phyloP scores from a whole-genome alignment of 1,140 invertebrate species.

The Meloidogyne exigua region DNA sequence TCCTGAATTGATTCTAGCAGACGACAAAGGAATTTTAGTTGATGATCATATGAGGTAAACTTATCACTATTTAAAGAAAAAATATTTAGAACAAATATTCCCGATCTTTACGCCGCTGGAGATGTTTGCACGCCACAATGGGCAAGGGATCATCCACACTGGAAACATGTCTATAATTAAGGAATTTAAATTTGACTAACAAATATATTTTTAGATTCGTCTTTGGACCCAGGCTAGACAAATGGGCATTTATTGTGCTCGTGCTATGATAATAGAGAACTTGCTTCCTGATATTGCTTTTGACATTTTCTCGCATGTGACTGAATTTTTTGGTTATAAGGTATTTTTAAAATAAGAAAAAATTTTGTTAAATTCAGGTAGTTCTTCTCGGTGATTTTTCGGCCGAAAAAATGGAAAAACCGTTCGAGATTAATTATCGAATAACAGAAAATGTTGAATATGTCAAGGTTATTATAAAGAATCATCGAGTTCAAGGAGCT shows the following conservation, averaged over 20 bases:
- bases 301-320: constrained; percentile 93
- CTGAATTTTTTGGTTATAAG: constrained; percentile 89
- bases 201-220: constrained; percentile 72
- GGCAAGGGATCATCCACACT: constrained; percentile 74
- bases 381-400: constrained; percentile 49
- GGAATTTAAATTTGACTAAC: neutral
- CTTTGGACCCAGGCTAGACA: constrained; percentile 95
- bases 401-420: constrained; percentile 21
- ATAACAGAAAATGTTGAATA: constrained; percentile 40
- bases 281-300: constrained; percentile 83
- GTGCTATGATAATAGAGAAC: constrained; percentile 74
- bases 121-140: constrained; percentile 83
- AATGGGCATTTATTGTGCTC: constrained; percentile 90
- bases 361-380: constrained; percentile 28
- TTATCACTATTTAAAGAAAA: neutral
- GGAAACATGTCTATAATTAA: constrained; percentile 72
- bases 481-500: constrained; percentile 84
- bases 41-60: constrained; percentile 74
- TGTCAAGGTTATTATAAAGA: constrained; percentile 71
- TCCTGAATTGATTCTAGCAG: constrained; percentile 64
- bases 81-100: constrained; percentile 71
- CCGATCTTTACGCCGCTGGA: constrained; percentile 85
- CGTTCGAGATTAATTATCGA: constrained; percentile 40
- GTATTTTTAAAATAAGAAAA: constrained; percentile 66
- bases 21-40: constrained; percentile 71